Percentiles rank a stretch among this genome's conserved stretches.
These are phyloP conservation scores for Euspilapteryx auroguttella DNA, from an alignment of 2,888 invertebrate species.

Conservation along the genomic window DNA sequence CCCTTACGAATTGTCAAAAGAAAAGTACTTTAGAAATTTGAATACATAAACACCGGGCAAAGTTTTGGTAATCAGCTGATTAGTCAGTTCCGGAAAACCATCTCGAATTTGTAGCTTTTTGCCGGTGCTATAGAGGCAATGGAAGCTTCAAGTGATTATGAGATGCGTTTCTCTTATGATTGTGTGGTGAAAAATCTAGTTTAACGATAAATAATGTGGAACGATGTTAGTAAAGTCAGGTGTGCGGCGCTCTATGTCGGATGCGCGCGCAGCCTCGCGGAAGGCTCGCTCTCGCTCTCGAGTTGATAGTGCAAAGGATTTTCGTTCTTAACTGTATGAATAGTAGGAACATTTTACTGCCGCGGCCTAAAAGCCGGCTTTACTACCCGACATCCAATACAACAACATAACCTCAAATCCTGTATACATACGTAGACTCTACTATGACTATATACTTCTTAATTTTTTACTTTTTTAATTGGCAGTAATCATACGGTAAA, in stretches of 20 bases:
- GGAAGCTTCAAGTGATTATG: too few species aligned
- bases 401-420: constrained; percentile 56
- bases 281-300: constrained; percentile 22
- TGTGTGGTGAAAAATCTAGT: constrained; percentile 15
- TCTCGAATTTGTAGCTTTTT: too few species aligned
- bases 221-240: constrained; percentile 43
- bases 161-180: too few species aligned
- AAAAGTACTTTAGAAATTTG: constrained; percentile 10
- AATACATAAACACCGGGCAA: constrained; percentile 45
- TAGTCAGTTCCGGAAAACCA: constrained; percentile 9
- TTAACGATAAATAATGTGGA: constrained; percentile 19
- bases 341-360: too few species aligned
- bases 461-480: too few species aligned
- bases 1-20: constrained; percentile 9
- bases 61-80: constrained; percentile 59
- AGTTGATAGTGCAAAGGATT: constrained; percentile 23
- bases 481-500: too few species aligned
- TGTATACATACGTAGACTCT: constrained; percentile 33
- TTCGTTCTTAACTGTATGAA: constrained; percentile 31
- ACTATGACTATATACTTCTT: too few species aligned
- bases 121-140: too few species aligned
- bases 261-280: constrained; percentile 51
- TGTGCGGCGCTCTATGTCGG: constrained; percentile 52
- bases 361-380: constrained; percentile 41
- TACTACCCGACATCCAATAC: constrained; percentile 33